Conservation (phyloP, 2,888 invertebrate species). For the Dasysyrphus tricinctus region DNA sequence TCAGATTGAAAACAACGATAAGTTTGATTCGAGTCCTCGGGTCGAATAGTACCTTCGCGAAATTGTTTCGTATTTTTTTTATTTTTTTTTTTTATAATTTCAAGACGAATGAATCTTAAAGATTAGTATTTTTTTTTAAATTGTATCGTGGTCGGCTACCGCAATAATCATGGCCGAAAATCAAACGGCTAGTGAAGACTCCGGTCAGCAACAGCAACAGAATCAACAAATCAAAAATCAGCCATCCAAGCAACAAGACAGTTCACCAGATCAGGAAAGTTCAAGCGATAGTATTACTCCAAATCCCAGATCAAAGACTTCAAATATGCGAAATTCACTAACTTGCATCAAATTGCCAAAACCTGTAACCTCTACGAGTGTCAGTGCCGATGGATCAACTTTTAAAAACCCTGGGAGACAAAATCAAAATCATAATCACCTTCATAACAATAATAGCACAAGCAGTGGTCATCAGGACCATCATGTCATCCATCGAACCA, state of each 20-base stretch:
- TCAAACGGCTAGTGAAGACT: slow-evolving; percentile 83
- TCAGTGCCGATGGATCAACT: slow-evolving; percentile 67
- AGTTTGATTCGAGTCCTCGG: slow-evolving; percentile 39
- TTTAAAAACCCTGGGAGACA: slow-evolving; percentile 76
- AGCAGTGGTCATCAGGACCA: slow-evolving; percentile 77
- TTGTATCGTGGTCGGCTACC: slow-evolving; percentile 37
- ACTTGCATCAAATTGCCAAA: slow-evolving; percentile 74
- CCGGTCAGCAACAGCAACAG: slow-evolving; percentile 81
- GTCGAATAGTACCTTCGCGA: slow-evolving; percentile 17
- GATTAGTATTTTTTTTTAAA: slow-evolving; percentile 20
- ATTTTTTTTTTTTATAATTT: slow-evolving; percentile 17
- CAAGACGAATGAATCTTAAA: slow-evolving; percentile 52
- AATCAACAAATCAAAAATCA: slow-evolving; percentile 76
- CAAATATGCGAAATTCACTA: slow-evolving; percentile 46
- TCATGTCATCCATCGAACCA: slow-evolving; percentile 87
- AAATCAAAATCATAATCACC: slow-evolving; percentile 74
- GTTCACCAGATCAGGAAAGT: slow-evolving; percentile 76
- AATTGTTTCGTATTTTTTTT: slow-evolving; percentile 25
- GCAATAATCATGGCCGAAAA: slow-evolving; percentile 82
- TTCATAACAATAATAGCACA: slow-evolving; percentile 68
- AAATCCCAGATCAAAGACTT: slow-evolving; percentile 76
- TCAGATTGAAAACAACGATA: slow-evolving; percentile 43
- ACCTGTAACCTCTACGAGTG: slow-evolving; percentile 51
- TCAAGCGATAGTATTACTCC: slow-evolving; percentile 69
- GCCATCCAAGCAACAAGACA: slow-evolving; percentile 74